phyloP scores from a whole-genome alignment of 2,888 invertebrate species.

The Caenorhabditis panamensis region DNA sequence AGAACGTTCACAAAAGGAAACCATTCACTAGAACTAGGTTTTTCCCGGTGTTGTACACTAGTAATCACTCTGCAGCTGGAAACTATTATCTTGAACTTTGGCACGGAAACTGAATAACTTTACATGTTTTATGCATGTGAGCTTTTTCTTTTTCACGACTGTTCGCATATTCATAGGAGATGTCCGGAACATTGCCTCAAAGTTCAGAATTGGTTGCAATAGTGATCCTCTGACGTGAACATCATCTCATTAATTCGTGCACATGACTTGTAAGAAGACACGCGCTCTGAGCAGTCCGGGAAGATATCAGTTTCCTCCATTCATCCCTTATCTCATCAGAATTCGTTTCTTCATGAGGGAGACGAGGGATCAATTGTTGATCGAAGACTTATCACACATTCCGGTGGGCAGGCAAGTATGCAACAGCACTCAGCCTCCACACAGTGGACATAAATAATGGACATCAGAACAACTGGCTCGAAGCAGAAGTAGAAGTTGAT shows the following conservation, averaged over 20 bases:
- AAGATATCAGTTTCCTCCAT: background rate
- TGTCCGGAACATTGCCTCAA: constrained; percentile 27
- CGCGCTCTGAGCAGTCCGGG: background rate
- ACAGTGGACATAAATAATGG: constrained; percentile 1
- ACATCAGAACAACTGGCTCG: constrained; percentile 5
- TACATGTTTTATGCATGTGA: background rate
- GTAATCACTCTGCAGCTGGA: too few species aligned
- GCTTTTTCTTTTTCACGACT: constrained; percentile 9
- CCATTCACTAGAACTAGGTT: too few species aligned
- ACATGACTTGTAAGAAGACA: constrained; percentile 30
- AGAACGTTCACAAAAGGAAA: too few species aligned
- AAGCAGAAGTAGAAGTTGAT: background rate
- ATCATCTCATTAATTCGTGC: constrained; percentile 26
- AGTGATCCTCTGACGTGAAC: constrained; percentile 41
- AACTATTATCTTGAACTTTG: background rate
- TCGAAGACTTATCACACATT: background rate
- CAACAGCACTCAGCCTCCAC: background rate
- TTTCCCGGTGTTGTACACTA: too few species aligned
- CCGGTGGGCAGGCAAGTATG: background rate
- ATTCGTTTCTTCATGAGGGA: background rate
- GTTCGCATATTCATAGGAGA: constrained; percentile 50
- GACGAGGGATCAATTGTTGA: background rate
- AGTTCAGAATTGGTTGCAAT: constrained; percentile 35
- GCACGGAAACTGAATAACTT: background rate
- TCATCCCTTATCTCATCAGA: background rate